phyloP scores from a whole-genome alignment of 2,888 invertebrate species.

The Noctua fimbriata region DNA sequence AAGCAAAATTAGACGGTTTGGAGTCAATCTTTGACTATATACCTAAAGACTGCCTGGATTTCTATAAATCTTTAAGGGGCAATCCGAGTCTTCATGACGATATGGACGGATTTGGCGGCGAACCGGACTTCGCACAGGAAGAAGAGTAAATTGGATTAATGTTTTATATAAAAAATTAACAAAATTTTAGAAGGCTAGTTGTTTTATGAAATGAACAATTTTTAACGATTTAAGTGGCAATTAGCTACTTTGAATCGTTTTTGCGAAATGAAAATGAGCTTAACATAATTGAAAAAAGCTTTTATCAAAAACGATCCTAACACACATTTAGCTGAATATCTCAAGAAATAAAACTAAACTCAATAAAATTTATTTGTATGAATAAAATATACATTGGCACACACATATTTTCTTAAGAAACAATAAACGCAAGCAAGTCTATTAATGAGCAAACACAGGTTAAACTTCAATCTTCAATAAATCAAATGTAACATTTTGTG shows the following conservation, averaged over 20 bases:
- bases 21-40: constrained; percentile 48
- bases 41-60: constrained; percentile 48
- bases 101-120: constrained; percentile 34
- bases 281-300: constrained; percentile 27
- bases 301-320: constrained; percentile 35
- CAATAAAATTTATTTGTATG: constrained; percentile 25
- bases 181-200: constrained; percentile 3
- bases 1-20: constrained; percentile 46
- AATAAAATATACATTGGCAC: constrained; percentile 32
- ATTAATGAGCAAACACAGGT: constrained; percentile 30
- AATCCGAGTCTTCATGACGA: constrained; percentile 30
- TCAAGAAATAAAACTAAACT: constrained; percentile 27
- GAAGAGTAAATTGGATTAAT: constrained; percentile 13
- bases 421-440: constrained; percentile 34
- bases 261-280: constrained; percentile 33
- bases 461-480: constrained; percentile 32
- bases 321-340: constrained; percentile 33
- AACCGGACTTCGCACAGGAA: constrained; percentile 16
- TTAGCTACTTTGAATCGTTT: too few species aligned
- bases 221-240: constrained; percentile 21
- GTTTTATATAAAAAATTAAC: constrained; percentile 14
- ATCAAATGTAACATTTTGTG: constrained; percentile 30
- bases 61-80: constrained; percentile 45
- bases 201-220: constrained; percentile 13
- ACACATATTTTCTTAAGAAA: constrained; percentile 30